Percentiles rank a stretch among this genome's conserved stretches.
Conservation (phyloP, 2,113 vertebrate species). For the Pteropus alecto region DNA sequence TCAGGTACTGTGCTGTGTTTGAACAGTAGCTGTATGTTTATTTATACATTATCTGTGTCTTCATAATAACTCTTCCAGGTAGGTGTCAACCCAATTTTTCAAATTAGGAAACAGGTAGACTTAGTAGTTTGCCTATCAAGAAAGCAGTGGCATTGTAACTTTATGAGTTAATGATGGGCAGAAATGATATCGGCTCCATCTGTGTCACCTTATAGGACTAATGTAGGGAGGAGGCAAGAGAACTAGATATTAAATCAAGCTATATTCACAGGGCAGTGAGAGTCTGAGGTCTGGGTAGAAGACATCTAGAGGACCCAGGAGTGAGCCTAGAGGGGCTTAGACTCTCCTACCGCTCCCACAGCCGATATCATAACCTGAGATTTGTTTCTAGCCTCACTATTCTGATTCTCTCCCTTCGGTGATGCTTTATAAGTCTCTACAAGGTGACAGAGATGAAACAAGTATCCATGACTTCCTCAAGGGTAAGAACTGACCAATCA, state of each 20-base stretch:
- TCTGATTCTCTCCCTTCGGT: not conserved
- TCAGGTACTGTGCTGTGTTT: not conserved
- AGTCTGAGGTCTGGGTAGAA: not conserved
- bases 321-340: not conserved
- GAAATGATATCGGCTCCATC: not conserved
- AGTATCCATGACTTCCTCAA: not conserved
- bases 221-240: too few relatives aligned
- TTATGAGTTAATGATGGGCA: not conserved
- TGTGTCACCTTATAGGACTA: not conserved
- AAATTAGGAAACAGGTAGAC: not conserved
- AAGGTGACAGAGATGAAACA: not conserved
- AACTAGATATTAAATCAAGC: too few relatives aligned
- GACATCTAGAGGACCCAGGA: not conserved
- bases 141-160: not conserved
- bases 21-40: not conserved
- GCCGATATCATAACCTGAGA: not conserved
- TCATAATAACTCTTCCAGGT: constrained; percentile 1
- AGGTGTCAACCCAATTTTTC: not conserved
- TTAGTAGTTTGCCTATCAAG: not conserved
- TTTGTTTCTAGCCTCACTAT: not conserved
- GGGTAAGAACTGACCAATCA: not conserved
- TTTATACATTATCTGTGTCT: not conserved
- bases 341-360: not conserved
- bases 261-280: not conserved
- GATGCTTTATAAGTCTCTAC: not conserved